These are phyloP conservation scores for Echinarachnius parma DNA, from an alignment of 53 echinoderm and acorn worm species.

Conservation along the genomic window DNA sequence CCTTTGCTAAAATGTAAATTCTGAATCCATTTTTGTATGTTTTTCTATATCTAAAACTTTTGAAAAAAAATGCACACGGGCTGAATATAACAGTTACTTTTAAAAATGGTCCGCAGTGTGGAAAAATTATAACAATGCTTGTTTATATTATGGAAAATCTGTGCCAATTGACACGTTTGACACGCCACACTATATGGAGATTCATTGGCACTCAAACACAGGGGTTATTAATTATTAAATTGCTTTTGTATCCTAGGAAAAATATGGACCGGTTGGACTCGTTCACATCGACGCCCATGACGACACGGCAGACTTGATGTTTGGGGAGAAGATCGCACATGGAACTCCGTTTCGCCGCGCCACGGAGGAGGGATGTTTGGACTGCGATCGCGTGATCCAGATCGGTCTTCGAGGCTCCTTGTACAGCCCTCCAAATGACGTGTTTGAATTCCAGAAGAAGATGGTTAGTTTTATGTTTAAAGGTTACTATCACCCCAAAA, in stretches of 20 bases:
- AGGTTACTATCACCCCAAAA: no score
- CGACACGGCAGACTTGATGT: conserved; percentile 70
- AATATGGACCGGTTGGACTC: conserved; percentile 81
- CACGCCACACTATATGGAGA: no score
- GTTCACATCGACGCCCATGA: conserved; percentile 92
- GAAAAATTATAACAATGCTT: no score
- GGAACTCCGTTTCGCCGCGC: conserved; percentile 85
- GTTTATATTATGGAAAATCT: no score
- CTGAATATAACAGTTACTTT: no score
- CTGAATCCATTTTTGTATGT: no score
- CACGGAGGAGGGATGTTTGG: conserved; percentile 73
- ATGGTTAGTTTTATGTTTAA: conserved; percentile 23
- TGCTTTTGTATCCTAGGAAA: conserved; percentile 8
- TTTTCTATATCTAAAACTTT: no score
- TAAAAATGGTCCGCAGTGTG: no score
- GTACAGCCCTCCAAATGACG: conserved; percentile 35
- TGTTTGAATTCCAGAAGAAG: conserved; percentile 13
- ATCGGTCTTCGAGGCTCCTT: conserved; percentile 79
- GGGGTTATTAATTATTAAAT: neutral
- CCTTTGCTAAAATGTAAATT: no score
- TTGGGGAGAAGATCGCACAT: conserved; percentile 83
- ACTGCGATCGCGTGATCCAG: conserved; percentile 70
- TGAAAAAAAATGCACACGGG: no score
- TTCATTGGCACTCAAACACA: no score
- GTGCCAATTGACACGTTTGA: no score